Conservation (phyloP, 2,888 invertebrate genomes). For the Lumbricus terrestris region DNA sequence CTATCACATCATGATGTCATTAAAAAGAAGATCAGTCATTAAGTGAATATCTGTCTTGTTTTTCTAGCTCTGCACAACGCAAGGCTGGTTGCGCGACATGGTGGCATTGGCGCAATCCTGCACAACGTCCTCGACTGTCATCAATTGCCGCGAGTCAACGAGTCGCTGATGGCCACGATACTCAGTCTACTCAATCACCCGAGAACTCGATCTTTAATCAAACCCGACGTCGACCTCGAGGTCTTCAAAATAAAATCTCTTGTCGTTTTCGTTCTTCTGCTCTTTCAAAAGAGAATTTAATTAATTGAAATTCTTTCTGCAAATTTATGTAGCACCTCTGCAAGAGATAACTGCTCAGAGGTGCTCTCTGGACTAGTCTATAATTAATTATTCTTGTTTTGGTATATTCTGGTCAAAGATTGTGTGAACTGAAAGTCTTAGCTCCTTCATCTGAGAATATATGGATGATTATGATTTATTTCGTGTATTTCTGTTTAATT, state of each 20-base stretch:
- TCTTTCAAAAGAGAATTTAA: not conserved
- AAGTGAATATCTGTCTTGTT: not conserved
- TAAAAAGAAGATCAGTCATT: not conserved
- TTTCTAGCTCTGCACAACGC: slow-evolving; percentile 75
- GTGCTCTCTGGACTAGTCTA: no score
- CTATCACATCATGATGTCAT: not conserved
- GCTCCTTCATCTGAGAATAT: no score
- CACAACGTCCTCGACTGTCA: slow-evolving; percentile 81
- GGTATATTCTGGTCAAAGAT: no score
- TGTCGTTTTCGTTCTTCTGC: not conserved
- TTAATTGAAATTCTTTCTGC: not conserved
- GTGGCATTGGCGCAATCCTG: slow-evolving; percentile 74
- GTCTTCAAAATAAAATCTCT: slow-evolving; percentile 42
- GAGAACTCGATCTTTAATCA: slow-evolving; percentile 72
- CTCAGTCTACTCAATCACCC: slow-evolving; percentile 83
- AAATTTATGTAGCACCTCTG: no score
- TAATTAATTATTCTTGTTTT: no score
- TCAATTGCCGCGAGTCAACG: slow-evolving; percentile 83
- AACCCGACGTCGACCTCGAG: slow-evolving; percentile 68
- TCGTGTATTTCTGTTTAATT: not conserved
- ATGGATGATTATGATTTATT: not conserved
- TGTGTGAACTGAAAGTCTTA: no score
- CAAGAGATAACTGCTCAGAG: no score
- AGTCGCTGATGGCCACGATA: slow-evolving; percentile 83
- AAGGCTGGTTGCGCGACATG: slow-evolving; percentile 54